Conservation (phyloP, 1,140 invertebrate species). For the Pogonus chalceus region DNA sequence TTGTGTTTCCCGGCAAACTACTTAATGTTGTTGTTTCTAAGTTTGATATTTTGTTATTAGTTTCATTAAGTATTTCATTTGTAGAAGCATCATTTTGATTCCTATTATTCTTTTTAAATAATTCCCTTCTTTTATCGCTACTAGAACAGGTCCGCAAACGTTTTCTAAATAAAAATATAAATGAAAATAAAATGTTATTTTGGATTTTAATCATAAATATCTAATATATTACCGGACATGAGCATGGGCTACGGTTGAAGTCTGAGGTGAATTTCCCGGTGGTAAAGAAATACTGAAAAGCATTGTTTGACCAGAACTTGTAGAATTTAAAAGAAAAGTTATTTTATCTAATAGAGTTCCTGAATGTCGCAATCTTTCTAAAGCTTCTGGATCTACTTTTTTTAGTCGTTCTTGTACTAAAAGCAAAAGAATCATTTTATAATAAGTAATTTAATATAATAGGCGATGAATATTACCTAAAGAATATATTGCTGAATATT, state of each 20-base stretch:
- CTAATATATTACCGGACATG: too few species aligned
- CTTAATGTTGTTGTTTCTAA: neutral
- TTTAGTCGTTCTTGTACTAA: constrained; percentile 4
- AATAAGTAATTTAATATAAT: neutral
- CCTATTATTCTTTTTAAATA: too few species aligned
- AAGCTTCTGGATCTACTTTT: neutral
- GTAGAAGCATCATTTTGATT: too few species aligned
- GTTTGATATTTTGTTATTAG: neutral
- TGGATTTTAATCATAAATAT: too few species aligned
- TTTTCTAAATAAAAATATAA: too few species aligned
- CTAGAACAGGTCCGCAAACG: too few species aligned
- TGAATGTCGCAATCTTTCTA: neutral
- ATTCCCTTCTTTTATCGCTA: too few species aligned
- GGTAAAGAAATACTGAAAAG: neutral
- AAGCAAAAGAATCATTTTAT: neutral
- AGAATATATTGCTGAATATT: neutral
- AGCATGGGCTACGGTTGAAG: neutral
- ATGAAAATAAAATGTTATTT: too few species aligned
- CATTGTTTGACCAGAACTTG: neutral
- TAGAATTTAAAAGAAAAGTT: neutral
- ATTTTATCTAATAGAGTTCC: neutral
- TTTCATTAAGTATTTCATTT: neutral
- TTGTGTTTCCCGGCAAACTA: neutral
- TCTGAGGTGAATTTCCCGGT: neutral
- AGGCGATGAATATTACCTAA: neutral